Evolutionary conservation across 2,113 vertebrate genomes (phyloP).

Genomic region (Bombycilla garrulus): DNA sequence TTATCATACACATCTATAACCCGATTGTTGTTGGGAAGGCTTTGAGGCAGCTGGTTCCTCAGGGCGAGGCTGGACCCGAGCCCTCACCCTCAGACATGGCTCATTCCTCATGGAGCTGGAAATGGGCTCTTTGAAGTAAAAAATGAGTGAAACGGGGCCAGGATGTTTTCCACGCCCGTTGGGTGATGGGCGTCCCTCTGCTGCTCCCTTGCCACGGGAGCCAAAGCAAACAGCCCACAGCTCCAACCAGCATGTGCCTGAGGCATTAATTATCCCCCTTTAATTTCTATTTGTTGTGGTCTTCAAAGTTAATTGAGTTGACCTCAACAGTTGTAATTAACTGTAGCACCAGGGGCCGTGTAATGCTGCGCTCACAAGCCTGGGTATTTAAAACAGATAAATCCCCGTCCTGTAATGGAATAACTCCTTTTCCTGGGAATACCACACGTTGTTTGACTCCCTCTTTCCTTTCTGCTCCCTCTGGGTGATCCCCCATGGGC

Average conservation of each 20-base stretch:
- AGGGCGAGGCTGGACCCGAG: neutral
- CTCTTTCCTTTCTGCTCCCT: neutral
- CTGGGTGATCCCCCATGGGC: rapidly evolving
- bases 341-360: neutral
- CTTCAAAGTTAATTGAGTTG: neutral
- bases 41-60: neutral
- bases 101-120: neutral
- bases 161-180: rapidly evolving
- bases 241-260: neutral
- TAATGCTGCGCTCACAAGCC: neutral
- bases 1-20: slow-evolving; percentile 64
- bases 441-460: neutral
- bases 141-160: neutral
- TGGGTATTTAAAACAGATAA: neutral
- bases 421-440: neutral
- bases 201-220: neutral
- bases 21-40: neutral
- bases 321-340: neutral
- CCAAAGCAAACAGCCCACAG: neutral
- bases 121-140: neutral
- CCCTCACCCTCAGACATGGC: neutral
- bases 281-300: neutral
- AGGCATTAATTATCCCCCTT: neutral
- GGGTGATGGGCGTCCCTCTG: neutral
- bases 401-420: neutral